A percentile compares a stretch with the other conserved stretches of the same genome.
Evolutionary conservation across 1,140 invertebrate species (phyloP).

Genomic region (Drosophila fuyamai): DNA sequence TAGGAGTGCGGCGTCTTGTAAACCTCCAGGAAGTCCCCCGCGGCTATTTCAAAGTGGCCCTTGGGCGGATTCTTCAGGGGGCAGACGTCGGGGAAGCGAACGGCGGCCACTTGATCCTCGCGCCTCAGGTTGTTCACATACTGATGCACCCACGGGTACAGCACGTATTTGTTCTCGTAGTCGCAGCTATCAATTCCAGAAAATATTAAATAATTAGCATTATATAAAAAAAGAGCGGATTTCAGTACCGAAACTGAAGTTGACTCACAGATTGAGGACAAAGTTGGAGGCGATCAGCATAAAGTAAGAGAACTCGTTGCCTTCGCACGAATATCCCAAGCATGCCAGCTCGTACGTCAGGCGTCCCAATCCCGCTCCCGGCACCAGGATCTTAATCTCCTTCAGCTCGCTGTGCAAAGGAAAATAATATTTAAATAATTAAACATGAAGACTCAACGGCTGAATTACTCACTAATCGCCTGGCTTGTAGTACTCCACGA

Average conservation of each 20-base stretch:
- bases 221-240: neutral
- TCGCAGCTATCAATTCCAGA: conserved; percentile 49
- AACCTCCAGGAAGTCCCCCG: conserved; percentile 96
- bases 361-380: conserved; percentile 97
- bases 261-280: conserved; percentile 93
- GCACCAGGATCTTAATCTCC: conserved; percentile 93
- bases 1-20: conserved; percentile 91
- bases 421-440: neutral
- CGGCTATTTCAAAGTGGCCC: conserved; percentile 95
- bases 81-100: conserved; percentile 96
- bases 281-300: conserved; percentile 99
- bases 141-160: conserved; percentile 97
- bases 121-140: conserved; percentile 94
- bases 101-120: conserved; percentile 91
- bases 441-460: neutral
- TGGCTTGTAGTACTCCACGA: conserved; percentile 90
- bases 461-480: conserved; percentile 80
- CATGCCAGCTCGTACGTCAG: conserved; percentile 97
- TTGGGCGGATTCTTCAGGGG: conserved; percentile 88
- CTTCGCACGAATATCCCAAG: conserved; percentile 95
- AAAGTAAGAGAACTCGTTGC: conserved; percentile 98
- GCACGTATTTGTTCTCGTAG: conserved; percentile 76
- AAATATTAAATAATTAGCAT: neutral
- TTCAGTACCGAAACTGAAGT: neutral
- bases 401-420: conserved; percentile 82